Evolutionary conservation across 1,140 invertebrate species (phyloP), one percentile per base, ranked within the genome.

Genomic region (Zaprionus africanus): DNA sequence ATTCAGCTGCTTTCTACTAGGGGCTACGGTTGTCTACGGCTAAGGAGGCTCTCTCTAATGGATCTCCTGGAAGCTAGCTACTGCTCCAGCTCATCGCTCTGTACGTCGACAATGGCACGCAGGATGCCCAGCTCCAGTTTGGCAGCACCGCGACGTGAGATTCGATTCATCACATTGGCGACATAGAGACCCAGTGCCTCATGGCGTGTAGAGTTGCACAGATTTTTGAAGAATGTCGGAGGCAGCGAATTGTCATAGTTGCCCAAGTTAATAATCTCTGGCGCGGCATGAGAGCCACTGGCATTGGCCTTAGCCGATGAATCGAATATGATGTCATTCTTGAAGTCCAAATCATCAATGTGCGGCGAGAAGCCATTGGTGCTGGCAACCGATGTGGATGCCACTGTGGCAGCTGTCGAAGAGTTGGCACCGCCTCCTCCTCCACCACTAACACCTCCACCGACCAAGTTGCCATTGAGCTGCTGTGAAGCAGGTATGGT

Each of bases 191-290:
- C 91, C 15, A 92, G 83, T 4, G 86, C 83, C 43, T 92, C 91
- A 68, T 92, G 91, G 5, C 90, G 83, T 46, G 82, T 83, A 19
- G 91, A 92, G 70, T 92, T 92, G 76, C 91, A 92, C 12, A 92
- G 76, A 81, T 92, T 92, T 64, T 92, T 92, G 34, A 92, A 92
- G 75, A 92, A 92, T 60, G 91, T 92, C 19, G 91, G 91, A 34
- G 91, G 91, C 76, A 92, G 74, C 51, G 88, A 82, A 11, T 90
- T 91, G 51, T 92, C 88, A 46, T 85, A 91, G 68, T 92, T 92
- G 43, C 91, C 91, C 26, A 92, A 77, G 66, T 92, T 92, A 0
- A 92, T 92, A 31, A 91, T 91, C 58, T 87, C 87, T 15, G 86
- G 66, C 1, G 77, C 53, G n/a, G 68, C 82, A 57, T 81, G 71